These are phyloP conservation scores for Zalophus californianus DNA, from an alignment of 2,797 vertebrate genomes.

Conservation along the genomic window DNA sequence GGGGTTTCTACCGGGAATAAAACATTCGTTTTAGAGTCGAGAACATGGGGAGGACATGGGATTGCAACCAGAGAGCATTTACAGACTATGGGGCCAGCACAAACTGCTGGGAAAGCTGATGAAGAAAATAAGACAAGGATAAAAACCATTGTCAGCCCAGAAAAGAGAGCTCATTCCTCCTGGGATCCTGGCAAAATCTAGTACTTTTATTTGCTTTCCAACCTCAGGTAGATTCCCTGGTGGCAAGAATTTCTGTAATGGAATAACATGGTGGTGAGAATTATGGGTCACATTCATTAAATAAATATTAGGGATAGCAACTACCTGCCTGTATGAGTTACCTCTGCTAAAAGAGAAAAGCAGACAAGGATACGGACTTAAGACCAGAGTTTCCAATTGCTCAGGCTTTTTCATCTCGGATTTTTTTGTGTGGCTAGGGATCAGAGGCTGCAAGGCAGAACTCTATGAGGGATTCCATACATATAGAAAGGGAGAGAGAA, in stretches of 20 bases:
- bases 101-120: not conserved
- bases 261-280: constrained; percentile 23
- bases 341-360: constrained; percentile 46
- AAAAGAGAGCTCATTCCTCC: not conserved
- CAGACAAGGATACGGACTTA: not conserved
- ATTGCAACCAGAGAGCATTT: constrained; percentile 29
- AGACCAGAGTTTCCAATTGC: not conserved
- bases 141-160: not conserved
- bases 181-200: not conserved
- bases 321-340: not conserved
- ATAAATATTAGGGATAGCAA: constrained; percentile 54
- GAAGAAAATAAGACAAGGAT: constrained; percentile 10
- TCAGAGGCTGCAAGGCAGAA: not conserved
- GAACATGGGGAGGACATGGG: not conserved
- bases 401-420: not conserved
- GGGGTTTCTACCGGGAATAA: constrained; percentile 57
- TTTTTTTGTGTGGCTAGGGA: not conserved
- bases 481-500: not conserved
- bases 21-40: constrained; percentile 47
- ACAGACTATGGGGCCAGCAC: not conserved
- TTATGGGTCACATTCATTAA: constrained; percentile 66
- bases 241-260: constrained; percentile 33
- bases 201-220: constrained; percentile 27
- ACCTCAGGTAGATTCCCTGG: constrained; percentile 37
- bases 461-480: not conserved